Conservation (phyloP, 2,797 vertebrate genomes). For the Brachymystax lenok region DNA sequence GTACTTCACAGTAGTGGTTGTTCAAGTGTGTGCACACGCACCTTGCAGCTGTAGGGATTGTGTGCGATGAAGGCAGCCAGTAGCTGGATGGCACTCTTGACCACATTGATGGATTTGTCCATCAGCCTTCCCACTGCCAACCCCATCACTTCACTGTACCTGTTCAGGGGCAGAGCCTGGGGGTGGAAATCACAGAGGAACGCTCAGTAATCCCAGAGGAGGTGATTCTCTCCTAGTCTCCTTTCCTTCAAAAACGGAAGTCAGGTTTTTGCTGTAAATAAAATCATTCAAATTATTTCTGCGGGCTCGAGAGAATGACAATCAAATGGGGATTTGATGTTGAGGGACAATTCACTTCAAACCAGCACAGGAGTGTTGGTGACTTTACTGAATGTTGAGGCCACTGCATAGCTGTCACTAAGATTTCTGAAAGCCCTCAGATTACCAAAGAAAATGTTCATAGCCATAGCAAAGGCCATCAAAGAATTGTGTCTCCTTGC, state of each 20-base stretch:
- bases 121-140: conserved; percentile 88
- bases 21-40: too few relatives aligned
- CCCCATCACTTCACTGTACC: conserved; percentile 87
- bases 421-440: conserved; percentile 64
- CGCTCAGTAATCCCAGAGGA: background rate
- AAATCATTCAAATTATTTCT: background rate
- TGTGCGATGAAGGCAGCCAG: conserved; percentile 92
- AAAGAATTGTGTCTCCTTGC: conserved; percentile 44
- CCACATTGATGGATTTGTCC: conserved; percentile 91
- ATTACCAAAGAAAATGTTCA: conserved; percentile 76
- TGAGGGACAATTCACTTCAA: background rate
- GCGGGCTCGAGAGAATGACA: conserved; percentile 60
- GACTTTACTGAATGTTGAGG: too few relatives aligned
- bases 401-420: background rate
- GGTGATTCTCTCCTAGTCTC: background rate
- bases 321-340: background rate
- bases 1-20: too few relatives aligned
- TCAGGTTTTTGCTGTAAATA: background rate
- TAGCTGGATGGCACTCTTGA: conserved; percentile 93
- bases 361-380: too few relatives aligned
- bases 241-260: background rate
- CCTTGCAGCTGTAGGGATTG: conserved; percentile 95
- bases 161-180: conserved; percentile 87
- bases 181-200: background rate
- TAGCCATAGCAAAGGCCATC: conserved; percentile 43